Base-by-base conservation (phyloP, 2,888 invertebrate species). In the Amorpha juglandis region DNA sequence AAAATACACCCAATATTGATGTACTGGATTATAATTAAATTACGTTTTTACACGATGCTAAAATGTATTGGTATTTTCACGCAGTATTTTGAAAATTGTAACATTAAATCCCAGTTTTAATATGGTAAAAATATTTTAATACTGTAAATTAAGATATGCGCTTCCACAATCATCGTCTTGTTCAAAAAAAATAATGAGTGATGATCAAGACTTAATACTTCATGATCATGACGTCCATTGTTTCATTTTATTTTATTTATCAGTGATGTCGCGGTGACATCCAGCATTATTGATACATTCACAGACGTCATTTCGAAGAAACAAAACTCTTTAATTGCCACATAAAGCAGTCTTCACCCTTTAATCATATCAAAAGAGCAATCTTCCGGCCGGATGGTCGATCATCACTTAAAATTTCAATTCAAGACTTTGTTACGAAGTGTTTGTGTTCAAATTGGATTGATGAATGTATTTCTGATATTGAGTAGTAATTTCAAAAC, bases 341-440 rank as follows among this genome's bases (percentile, higher is more conserved):
- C 89, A 91, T 92, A 90, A 92, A 92, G 86, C 88, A 89, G 87
- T 92, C 92, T 81, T 88, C 92, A 88, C 92, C 91, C 90, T 89
- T 92, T 90, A 91, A 92, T 92, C 91, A 92, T 92, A 91, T 89
- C 91, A 87, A 92, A 91, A 89, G 90, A 88, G 84, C 87, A 88
- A 92, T 92, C 91, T 91, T 92, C 91, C 92, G 92, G 86, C 86
- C 88, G 90, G 89, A 87, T 89, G 87, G 79, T 81, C 82, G 77
- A 74, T 74, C 75, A 83, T 80, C 81, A 82, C 75, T 78, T 81
- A 74, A 78, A 51, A 68, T 42, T 58, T 63, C n/a, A 48, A 58
- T 58, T 58, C 12, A 19, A 42, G 16, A 58, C 58, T 58, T 42
- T 58, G 19, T 38, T 38, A 11, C 38, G 4, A 58, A 42, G 58